Conservation (phyloP, 2,113 vertebrate genomes). For the Stigmatopora argus region DNA sequence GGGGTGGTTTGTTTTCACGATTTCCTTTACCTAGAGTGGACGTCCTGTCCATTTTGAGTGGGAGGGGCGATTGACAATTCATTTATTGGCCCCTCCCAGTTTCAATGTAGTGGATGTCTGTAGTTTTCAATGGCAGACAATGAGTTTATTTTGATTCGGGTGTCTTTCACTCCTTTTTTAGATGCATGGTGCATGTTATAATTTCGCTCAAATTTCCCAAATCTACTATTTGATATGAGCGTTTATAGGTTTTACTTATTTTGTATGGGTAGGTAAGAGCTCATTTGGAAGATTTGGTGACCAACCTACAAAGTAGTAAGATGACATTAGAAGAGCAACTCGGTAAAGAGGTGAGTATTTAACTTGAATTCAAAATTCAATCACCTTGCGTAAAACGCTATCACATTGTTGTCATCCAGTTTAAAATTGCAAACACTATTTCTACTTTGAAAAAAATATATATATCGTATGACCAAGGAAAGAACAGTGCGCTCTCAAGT, state of each 20-base stretch:
- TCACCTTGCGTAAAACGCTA: too few species aligned
- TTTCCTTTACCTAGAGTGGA: not conserved
- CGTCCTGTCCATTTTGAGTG: not conserved
- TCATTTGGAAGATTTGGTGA: conserved; percentile 79
- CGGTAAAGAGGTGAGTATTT: conserved; percentile 71
- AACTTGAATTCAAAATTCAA: not conserved
- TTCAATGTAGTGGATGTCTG: too few species aligned
- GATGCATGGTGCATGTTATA: not conserved
- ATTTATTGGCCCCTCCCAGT: too few species aligned
- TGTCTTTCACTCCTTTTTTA: not conserved
- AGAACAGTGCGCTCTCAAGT: not conserved
- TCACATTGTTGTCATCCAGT: too few species aligned
- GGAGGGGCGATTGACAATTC: too few species aligned
- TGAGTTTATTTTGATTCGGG: too few species aligned
- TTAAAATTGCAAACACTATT: too few species aligned
- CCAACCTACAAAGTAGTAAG: conserved; percentile 75
- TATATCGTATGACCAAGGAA: too few species aligned
- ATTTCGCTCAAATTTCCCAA: too few species aligned
- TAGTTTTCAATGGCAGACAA: too few species aligned
- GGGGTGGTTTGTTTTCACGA: not conserved
- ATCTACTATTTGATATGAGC: too few species aligned
- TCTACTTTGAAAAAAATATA: too few species aligned
- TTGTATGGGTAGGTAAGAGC: conserved; percentile 67
- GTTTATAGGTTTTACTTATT: not conserved
- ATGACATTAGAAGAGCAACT: conserved; percentile 79